Evolutionary conservation across 1,140 invertebrate species (phyloP).

Genomic region (Bombus impatiens): DNA sequence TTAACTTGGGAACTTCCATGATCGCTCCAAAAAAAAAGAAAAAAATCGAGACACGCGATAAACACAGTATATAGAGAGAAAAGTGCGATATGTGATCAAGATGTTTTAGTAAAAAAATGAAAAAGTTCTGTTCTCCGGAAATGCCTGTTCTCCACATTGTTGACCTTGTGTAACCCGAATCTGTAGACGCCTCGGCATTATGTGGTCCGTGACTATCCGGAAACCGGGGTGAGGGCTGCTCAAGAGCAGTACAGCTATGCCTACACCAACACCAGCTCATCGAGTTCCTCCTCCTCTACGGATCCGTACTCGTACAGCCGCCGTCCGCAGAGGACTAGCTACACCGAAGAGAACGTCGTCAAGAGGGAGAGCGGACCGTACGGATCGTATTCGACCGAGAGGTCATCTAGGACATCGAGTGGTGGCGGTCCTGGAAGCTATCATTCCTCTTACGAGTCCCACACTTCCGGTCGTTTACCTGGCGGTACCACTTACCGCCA

Average conservation of each 20-base stretch:
- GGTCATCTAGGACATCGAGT: constrained; percentile 85
- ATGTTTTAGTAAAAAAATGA: not conserved
- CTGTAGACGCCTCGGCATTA: constrained; percentile 91
- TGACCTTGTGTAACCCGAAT: constrained; percentile 79
- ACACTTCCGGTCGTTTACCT: constrained; percentile 89
- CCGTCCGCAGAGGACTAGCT: constrained; percentile 85
- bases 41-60: too few species aligned
- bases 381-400: constrained; percentile 88
- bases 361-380: constrained; percentile 86
- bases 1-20: not conserved
- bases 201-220: constrained; percentile 90
- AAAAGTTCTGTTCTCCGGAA: constrained; percentile 50
- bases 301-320: constrained; percentile 84
- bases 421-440: constrained; percentile 90
- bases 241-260: constrained; percentile 93
- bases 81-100: not conserved
- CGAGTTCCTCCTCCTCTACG: constrained; percentile 80
- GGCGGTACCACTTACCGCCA: constrained; percentile 91
- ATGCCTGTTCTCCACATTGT: constrained; percentile 68
- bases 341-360: constrained; percentile 84
- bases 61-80: not conserved
- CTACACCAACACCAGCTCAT: constrained; percentile 85
- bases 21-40: not conserved
- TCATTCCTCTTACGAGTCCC: constrained; percentile 88
- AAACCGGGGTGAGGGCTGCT: constrained; percentile 85